These are phyloP conservation scores for Nomada fucata DNA, from an alignment of 2,888 invertebrate genomes.

Conservation along the genomic window DNA sequence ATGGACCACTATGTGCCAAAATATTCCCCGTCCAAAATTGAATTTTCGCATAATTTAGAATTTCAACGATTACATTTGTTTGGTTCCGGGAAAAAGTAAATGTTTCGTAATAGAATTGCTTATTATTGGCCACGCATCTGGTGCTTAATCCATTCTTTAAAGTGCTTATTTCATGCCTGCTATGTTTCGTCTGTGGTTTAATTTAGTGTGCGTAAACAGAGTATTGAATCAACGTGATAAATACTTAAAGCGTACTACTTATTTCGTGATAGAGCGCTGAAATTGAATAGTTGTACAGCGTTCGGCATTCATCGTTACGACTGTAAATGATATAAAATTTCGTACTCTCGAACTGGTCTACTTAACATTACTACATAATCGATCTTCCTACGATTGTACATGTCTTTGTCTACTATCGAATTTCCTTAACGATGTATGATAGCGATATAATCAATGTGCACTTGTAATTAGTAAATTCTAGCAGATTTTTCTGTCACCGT, in stretches of 20 bases:
- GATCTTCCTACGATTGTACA: slow-evolving; percentile 30
- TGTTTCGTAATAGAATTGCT: not conserved
- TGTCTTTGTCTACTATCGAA: slow-evolving; percentile 21
- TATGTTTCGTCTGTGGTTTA: not conserved
- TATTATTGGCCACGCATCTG: not conserved
- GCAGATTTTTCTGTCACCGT: slow-evolving; percentile 29
- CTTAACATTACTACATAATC: slow-evolving; percentile 38
- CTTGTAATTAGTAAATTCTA: slow-evolving; percentile 32
- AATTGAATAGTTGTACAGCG: slow-evolving; percentile 10
- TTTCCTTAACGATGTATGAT: slow-evolving; percentile 34
- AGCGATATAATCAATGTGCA: slow-evolving; percentile 40
- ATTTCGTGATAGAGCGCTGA: slow-evolving; percentile 16
- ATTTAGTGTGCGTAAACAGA: slow-evolving; percentile 20
- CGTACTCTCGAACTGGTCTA: slow-evolving; percentile 38
- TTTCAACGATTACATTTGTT: slow-evolving; percentile 21
- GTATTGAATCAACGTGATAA: not conserved
- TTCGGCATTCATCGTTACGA: not conserved
- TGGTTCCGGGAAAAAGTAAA: slow-evolving; percentile 7
- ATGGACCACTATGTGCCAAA: slow-evolving; percentile 76
- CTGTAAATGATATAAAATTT: too few relatives aligned
- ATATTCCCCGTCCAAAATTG: slow-evolving; percentile 72
- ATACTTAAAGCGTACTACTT: slow-evolving; percentile 24
- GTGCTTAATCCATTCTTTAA: slow-evolving; percentile 19
- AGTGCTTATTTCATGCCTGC: not conserved
- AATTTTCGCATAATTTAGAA: slow-evolving; percentile 52